Evolutionary conservation across 2,113 vertebrate species (phyloP), one percentile per base, ranked within the genome.

Genomic region (Ictalurus punctatus): DNA sequence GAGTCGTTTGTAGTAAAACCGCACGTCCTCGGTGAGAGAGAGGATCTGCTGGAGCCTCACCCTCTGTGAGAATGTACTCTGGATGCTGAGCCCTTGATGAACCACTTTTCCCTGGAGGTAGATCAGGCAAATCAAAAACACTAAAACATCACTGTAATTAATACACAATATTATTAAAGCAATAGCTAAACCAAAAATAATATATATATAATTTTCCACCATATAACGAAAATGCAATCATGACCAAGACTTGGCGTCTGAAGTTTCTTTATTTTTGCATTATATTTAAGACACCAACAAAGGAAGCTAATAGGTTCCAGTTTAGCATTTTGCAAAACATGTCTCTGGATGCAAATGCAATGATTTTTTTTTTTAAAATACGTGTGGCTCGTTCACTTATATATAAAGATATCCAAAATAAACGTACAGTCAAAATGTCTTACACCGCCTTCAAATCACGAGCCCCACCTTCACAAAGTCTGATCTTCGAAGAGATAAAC

Each of bases 51-150:
- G 97, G 90, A 99, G 96, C 91, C 97, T 97, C 89, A 99, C 97
- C 93, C 97, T 98, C 95, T 99, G 98, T 90, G 98, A 98, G 93
- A 99, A 99, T 87, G 98, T 98, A 95, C 97, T 99, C 95, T 97
- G 97, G 83, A 99, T 93, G 93, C 96, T 98, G 92, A 99, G 96
- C 93, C 97, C 97, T 83, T 99, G 98, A 94, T 99, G 98, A 92
- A 99, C 97, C 58, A 97, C 91, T 93, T 99, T 99, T 7, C 98
- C 98, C 98, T 99, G 85, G 76, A 94, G 58, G 81, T 91, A 92
- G 0, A 34, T 40, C 6, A 54, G n/a, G 30, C 14, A 80, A n/a
- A 79, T 25, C 4, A 13, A 12, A 61, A 37, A 37, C 2, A 34
- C 1, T n/a, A 81, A 81, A 6, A 52, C 25, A 30, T n/a, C 52